These are phyloP conservation scores for Morpho achilles DNA, from an alignment of 2,888 invertebrate species.

Conservation along the genomic window DNA sequence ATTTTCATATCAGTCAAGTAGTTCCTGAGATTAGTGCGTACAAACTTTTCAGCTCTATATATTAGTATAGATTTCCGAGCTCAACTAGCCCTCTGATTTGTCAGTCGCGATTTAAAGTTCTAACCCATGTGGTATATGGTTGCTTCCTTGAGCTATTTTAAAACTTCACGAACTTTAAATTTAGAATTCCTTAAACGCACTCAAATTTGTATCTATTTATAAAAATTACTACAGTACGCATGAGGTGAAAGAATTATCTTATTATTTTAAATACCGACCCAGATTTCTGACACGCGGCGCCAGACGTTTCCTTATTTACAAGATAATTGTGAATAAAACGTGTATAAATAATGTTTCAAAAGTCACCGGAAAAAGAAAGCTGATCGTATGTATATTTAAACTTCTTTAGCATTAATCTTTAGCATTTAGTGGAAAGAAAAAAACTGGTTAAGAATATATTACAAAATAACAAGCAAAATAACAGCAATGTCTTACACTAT, in stretches of 20 bases:
- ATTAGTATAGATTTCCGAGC: too few species aligned
- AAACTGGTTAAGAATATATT: too few species aligned
- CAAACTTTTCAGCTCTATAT: too few species aligned
- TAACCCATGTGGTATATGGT: neutral
- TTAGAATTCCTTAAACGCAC: slow-evolving; percentile 30
- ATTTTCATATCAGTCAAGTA: too few species aligned
- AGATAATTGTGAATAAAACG: slow-evolving; percentile 21
- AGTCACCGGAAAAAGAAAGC: slow-evolving; percentile 6
- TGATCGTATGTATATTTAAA: slow-evolving; percentile 1
- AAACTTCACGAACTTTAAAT: slow-evolving; percentile 28
- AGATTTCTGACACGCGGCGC: slow-evolving; percentile 43
- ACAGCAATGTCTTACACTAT: too few species aligned
- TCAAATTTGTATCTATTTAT: slow-evolving; percentile 35
- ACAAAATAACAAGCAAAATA: too few species aligned
- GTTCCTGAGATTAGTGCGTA: too few species aligned
- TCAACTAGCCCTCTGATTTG: too few species aligned
- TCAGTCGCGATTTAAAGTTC: too few species aligned
- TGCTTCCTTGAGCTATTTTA: slow-evolving; percentile 10
- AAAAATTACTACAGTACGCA: slow-evolving; percentile 41
- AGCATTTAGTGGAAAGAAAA: too few species aligned
- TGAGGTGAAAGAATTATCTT: slow-evolving; percentile 55
- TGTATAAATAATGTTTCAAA: slow-evolving; percentile 15
- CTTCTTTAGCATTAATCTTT: too few species aligned
- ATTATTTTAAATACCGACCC: slow-evolving; percentile 57
- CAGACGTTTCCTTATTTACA: slow-evolving; percentile 52